Conservation (phyloP, 2,797 vertebrate species). For the Siniperca scherzeri region DNA sequence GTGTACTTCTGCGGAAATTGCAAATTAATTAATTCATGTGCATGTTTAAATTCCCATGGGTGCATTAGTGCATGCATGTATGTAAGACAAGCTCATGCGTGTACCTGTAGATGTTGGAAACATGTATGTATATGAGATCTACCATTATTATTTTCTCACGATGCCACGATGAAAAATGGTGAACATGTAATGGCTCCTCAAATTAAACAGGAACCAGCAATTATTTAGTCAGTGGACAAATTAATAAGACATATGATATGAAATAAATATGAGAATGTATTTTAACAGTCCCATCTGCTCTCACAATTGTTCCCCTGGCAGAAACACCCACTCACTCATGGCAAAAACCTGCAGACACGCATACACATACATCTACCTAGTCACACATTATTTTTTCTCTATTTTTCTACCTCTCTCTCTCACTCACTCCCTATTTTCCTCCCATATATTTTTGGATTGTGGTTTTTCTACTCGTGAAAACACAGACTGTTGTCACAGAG, state of each 20-base stretch:
- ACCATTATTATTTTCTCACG: background rate
- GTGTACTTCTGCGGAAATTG: background rate
- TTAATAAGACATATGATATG: constrained; percentile 73
- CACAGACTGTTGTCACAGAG: constrained; percentile 62
- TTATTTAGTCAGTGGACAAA: constrained; percentile 55
- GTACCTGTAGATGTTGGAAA: background rate
- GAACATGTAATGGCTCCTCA: constrained; percentile 30
- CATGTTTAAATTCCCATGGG: background rate
- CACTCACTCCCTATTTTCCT: constrained; percentile 36
- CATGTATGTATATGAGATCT: background rate
- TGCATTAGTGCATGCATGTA: background rate
- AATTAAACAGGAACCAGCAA: constrained; percentile 37
- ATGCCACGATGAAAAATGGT: background rate
- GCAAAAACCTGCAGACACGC: constrained; percentile 48
- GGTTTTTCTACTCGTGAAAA: constrained; percentile 59
- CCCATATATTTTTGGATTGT: constrained; percentile 57
- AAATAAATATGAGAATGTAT: constrained; percentile 67
- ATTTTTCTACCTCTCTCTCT: background rate
- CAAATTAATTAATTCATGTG: background rate
- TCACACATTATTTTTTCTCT: constrained; percentile 28
- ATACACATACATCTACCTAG: constrained; percentile 53
- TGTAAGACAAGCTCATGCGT: background rate
- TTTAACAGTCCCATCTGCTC: constrained; percentile 72
- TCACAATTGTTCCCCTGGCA: constrained; percentile 68
- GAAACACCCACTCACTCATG: constrained; percentile 65